Conservation (phyloP, 2,113 vertebrate genomes). For the Colaptes auratus region DNA sequence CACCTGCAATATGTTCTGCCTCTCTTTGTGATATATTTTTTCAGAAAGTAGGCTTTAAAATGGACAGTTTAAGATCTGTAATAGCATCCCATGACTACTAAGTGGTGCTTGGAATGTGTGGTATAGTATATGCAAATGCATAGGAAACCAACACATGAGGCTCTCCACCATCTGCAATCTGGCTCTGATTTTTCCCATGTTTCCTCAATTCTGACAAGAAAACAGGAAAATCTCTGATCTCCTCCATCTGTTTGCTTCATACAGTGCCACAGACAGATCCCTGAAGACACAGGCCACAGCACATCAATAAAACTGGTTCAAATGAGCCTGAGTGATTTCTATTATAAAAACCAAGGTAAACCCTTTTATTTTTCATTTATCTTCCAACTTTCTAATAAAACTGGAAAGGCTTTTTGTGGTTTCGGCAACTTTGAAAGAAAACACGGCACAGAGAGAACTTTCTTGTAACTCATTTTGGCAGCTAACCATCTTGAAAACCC, state of each 20-base stretch:
- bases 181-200: neutral
- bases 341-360: slow-evolving; percentile 21
- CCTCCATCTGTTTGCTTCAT: slow-evolving; percentile 61
- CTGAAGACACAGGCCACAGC: neutral
- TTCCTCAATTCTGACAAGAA: slow-evolving; percentile 31
- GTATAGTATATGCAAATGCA: neutral
- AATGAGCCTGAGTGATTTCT: neutral
- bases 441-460: slow-evolving; percentile 44
- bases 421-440: slow-evolving; percentile 16
- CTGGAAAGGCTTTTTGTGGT: neutral
- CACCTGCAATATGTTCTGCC: neutral
- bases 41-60: neutral
- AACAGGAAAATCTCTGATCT: slow-evolving; percentile 62
- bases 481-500: neutral
- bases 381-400: neutral
- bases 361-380: slow-evolving; percentile 34
- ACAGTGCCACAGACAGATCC: neutral
- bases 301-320: slow-evolving; percentile 34
- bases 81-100: neutral
- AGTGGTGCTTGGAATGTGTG: neutral
- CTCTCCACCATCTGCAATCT: neutral
- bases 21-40: neutral
- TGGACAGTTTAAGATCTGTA: neutral
- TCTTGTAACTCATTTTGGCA: slow-evolving; percentile 39
- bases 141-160: neutral